Evolutionary conservation across 2,888 invertebrate species (phyloP).

Genomic region (Isotomurus palustris): DNA sequence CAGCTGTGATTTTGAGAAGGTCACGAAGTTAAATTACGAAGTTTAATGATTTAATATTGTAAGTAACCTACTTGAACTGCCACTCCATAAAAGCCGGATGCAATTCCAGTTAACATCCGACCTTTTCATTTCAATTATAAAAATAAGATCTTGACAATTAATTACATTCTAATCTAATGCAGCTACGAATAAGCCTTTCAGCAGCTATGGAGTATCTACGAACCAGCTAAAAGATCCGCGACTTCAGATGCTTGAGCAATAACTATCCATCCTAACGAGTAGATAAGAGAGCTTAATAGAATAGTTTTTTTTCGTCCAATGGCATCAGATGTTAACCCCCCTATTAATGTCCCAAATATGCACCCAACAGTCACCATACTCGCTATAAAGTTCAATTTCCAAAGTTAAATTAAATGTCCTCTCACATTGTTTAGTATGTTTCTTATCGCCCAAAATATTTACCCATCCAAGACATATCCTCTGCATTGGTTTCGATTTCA

Average conservation of each 20-base stretch:
- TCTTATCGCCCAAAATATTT: not conserved
- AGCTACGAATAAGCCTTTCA: not conserved
- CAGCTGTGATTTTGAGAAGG: not conserved
- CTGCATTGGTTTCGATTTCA: constrained; percentile 27
- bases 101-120: constrained; percentile 40
- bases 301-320: constrained; percentile 44
- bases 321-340: constrained; percentile 37
- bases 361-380: constrained; percentile 42
- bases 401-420: no score
- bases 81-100: constrained; percentile 43
- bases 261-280: constrained; percentile 41
- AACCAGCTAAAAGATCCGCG: constrained; percentile 37
- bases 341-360: constrained; percentile 38
- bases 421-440: no score
- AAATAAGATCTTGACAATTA: not conserved
- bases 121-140: constrained; percentile 3
- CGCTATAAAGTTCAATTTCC: constrained; percentile 34
- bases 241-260: constrained; percentile 38
- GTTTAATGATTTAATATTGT: constrained; percentile 1
- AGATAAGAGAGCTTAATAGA: constrained; percentile 39
- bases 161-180: not conserved
- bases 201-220: not conserved
- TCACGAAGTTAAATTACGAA: not conserved
- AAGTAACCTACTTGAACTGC: constrained; percentile 44
- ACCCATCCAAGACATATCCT: constrained; percentile 45